These are phyloP conservation scores for Himantopus leucocephalus DNA, from an alignment of 2,113 vertebrate species.

Conservation along the genomic window DNA sequence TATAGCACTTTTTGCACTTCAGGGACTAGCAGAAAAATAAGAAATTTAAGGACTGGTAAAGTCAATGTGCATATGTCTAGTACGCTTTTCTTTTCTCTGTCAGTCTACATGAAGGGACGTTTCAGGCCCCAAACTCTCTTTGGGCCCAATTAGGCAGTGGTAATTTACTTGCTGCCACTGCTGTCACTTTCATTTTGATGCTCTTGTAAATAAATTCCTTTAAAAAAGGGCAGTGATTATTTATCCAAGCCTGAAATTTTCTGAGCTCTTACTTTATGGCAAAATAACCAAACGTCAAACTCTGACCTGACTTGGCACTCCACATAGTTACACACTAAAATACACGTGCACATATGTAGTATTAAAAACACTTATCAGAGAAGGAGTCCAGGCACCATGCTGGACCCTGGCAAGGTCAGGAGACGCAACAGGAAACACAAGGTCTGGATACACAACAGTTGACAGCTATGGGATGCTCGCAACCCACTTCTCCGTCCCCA, in stretches of 20 bases:
- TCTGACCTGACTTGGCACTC: background rate
- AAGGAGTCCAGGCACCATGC: background rate
- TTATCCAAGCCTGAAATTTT: conserved; percentile 3
- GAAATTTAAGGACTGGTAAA: background rate
- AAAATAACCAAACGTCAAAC: background rate
- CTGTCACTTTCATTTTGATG: conserved; percentile 32
- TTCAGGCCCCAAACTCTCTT: conserved; percentile 14
- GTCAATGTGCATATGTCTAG: background rate
- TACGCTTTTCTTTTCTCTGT: background rate
- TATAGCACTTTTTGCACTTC: background rate
- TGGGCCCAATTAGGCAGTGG: conserved; percentile 4
- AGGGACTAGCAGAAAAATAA: background rate
- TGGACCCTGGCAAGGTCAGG: background rate
- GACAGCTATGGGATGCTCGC: background rate
- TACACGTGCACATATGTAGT: background rate
- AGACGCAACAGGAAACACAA: background rate
- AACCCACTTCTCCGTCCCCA: background rate
- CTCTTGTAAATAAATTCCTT: background rate
- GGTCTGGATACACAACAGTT: background rate
- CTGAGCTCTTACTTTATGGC: background rate
- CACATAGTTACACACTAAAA: background rate
- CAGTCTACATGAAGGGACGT: background rate
- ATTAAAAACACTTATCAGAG: background rate
- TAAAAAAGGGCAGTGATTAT: background rate
- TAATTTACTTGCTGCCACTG: conserved; percentile 41